Conservation (phyloP, 2,797 vertebrate genomes). For the Melanotaenia maccullochi region DNA sequence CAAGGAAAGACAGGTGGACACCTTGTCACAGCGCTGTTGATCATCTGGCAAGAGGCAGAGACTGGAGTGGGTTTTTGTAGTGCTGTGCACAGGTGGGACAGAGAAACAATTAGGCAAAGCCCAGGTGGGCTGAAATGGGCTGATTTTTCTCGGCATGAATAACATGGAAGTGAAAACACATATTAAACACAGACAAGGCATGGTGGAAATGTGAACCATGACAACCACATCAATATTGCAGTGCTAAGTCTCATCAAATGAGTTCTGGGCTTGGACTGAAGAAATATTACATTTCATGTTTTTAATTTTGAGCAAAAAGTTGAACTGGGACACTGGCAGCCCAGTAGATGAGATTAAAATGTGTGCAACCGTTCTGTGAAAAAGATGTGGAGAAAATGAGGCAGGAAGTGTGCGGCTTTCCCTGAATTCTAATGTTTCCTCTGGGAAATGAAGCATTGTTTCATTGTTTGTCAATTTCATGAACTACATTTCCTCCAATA, state of each 20-base stretch:
- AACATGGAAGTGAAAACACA: slow-evolving; percentile 1
- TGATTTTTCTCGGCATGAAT: too few relatives aligned
- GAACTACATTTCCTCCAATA: slow-evolving; percentile 37
- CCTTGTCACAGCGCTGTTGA: too few relatives aligned
- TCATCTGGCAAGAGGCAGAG: too few relatives aligned
- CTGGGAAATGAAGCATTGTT: slow-evolving; percentile 54
- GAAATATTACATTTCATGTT: slow-evolving; percentile 72
- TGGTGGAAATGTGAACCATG: too few relatives aligned
- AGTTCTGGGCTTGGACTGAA: slow-evolving; percentile 47
- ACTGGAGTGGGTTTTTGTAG: too few relatives aligned
- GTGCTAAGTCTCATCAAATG: slow-evolving; percentile 65
- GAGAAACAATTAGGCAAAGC: too few relatives aligned
- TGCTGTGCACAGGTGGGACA: too few relatives aligned
- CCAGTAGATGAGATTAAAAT: slow-evolving; percentile 70
- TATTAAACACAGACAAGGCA: too few relatives aligned
- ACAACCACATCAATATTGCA: slow-evolving; percentile 58
- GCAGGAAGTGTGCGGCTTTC: slow-evolving; percentile 66
- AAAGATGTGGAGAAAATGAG: slow-evolving; percentile 66
- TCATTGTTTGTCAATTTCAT: slow-evolving; percentile 60
- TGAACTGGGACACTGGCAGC: slow-evolving; percentile 67
- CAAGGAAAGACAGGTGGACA: too few relatives aligned
- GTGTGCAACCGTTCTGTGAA: slow-evolving; percentile 56
- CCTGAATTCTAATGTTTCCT: slow-evolving; percentile 65
- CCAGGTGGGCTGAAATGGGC: too few relatives aligned
- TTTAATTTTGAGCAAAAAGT: slow-evolving; percentile 72